phyloP scores from a whole-genome alignment of 1,140 invertebrate species.

The Archegozetes longisetosus region DNA sequence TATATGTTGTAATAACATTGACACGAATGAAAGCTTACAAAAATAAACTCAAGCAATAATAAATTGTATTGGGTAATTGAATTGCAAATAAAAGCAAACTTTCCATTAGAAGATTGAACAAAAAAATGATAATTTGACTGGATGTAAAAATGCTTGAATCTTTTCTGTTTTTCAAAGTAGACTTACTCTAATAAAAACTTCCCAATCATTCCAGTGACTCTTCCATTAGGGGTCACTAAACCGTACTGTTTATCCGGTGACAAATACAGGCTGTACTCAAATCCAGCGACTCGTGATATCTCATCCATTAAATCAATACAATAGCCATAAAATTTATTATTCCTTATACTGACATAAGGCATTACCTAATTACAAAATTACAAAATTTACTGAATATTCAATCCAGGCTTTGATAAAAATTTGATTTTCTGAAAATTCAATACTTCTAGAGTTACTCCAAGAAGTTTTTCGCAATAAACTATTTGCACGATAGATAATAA shows the following conservation, averaged over 20 bases:
- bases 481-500: too few relatives aligned
- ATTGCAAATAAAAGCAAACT: too few relatives aligned
- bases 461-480: too few relatives aligned
- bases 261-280: slow-evolving; percentile 28
- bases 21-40: too few relatives aligned
- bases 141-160: too few relatives aligned
- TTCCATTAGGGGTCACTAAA: not conserved
- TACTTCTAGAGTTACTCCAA: not conserved
- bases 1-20: too few relatives aligned
- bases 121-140: too few relatives aligned
- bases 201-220: slow-evolving; percentile 15
- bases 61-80: too few relatives aligned
- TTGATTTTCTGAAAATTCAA: not conserved
- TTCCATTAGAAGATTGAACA: too few relatives aligned
- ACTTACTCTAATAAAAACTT: slow-evolving; percentile 13
- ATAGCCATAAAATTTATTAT: slow-evolving; percentile 5
- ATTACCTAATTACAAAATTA: not conserved
- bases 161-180: not conserved
- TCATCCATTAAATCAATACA: not conserved
- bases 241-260: slow-evolving; percentile 32
- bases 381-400: not conserved
- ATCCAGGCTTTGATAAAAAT: not conserved
- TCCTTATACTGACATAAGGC: not conserved
- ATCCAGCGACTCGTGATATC: slow-evolving; percentile 4
- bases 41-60: too few relatives aligned